Evolutionary conservation across 2,888 invertebrate species (phyloP), one percentile per base, ranked within the genome.

Genomic region (Tanypteryx hageni): DNA sequence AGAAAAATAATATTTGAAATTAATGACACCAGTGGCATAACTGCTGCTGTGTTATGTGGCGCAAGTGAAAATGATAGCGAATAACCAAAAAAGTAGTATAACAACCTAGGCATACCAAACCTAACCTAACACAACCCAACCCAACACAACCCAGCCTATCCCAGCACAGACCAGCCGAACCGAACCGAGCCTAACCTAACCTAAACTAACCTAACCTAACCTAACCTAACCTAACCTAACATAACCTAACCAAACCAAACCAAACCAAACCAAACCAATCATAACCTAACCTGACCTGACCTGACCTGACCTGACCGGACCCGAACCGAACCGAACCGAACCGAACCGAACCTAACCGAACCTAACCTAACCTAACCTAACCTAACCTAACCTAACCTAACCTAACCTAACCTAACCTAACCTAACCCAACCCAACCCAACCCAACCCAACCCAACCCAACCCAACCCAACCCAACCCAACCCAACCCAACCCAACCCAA

Each of bases 351-450:
- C 93, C 93, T 92, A 68, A 83, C 92, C 83, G 93, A 94, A 96
- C 96, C 96, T 93, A 97, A 93, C 93, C 93, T 92, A 93, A 93
- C 93, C 93, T 93, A 93, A 94, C 93, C 94, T 93, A 93, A 94
- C 93, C 93, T 93, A 93, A 93, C 93, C 93, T 93, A 94, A 93
- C 93, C 93, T 93, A 93, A 93, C 94, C 93, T 93, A 94, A 94
- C 93, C 93, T 93, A 92, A 93, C 93, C 93, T 93, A 94, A 94
- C 94, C 93, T 93, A 93, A 94, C 93, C 93, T 93, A 94, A 94
- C 93, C 94, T 93, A 94, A 94, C 94, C 94, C 94, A 94, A 94
- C 94, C 94, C 94, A 93, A 93, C 93, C 93, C 92, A 92, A 93
- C 93, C 94, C 94, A 94, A 94, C 94, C 94, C 94, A 94, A 94